Percentiles rank a stretch among this genome's conserved stretches.
Evolutionary conservation across 2,888 invertebrate genomes (phyloP).

Genomic region (Drosophila rellima): DNA sequence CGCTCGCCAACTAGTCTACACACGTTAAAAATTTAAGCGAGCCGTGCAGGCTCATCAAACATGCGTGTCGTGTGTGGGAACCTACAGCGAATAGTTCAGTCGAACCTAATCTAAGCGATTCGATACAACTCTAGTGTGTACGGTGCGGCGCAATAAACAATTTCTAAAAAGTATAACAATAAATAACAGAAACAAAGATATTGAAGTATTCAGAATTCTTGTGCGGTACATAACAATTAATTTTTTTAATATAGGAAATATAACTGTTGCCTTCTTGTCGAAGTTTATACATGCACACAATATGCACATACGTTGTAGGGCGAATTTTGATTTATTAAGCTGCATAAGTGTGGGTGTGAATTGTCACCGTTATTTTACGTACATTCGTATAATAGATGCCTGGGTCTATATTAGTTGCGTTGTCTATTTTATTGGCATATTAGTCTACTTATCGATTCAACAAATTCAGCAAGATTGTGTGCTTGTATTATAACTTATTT

Average conservation of each 20-base stretch:
- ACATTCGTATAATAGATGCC: background rate
- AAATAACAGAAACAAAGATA: background rate
- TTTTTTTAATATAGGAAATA: background rate
- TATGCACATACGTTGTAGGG: background rate
- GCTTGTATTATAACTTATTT: constrained; percentile 7
- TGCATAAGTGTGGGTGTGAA: constrained; percentile 3
- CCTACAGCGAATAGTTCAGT: too few species aligned
- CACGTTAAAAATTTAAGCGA: too few species aligned
- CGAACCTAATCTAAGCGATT: too few species aligned
- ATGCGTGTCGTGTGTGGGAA: too few species aligned
- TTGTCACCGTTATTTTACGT: constrained; percentile 14
- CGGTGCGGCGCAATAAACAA: constrained; percentile 14
- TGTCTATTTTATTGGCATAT: background rate
- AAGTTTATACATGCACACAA: constrained; percentile 1
- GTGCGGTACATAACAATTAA: background rate
- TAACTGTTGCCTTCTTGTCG: background rate
- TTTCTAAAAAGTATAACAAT: constrained; percentile 9
- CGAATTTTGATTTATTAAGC: constrained; percentile 7
- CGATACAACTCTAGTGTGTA: constrained; percentile 30
- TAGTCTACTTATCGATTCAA: constrained; percentile 18
- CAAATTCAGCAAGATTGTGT: constrained; percentile 3
- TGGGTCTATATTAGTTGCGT: background rate
- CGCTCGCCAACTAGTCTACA: too few species aligned
- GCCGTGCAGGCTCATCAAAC: too few species aligned
- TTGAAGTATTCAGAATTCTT: background rate